phyloP scores from a whole-genome alignment of 2,113 vertebrate species.

The Macaca mulatta region DNA sequence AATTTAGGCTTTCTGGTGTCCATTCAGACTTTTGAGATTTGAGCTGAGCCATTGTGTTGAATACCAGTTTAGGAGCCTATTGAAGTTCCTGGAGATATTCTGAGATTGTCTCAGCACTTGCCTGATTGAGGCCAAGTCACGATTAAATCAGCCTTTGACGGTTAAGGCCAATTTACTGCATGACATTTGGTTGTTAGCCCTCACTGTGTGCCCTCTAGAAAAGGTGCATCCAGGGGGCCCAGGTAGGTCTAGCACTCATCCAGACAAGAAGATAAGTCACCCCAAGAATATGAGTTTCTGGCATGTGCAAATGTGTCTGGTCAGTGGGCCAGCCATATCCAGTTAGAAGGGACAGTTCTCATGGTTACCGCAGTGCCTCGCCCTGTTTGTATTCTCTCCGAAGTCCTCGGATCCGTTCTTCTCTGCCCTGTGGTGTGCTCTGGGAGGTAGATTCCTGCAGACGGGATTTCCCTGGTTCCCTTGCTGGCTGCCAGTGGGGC shows the following conservation, averaged over 20 bases:
- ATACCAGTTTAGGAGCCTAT: accelerated
- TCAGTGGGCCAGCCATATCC: neutral
- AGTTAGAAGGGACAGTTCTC: neutral
- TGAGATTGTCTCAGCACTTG: neutral
- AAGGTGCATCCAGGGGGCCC: neutral
- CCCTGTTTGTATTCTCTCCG: neutral
- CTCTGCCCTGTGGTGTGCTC: neutral
- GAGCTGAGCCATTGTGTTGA: neutral
- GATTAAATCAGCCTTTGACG: no score
- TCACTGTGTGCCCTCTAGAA: neutral
- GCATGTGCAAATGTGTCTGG: neutral
- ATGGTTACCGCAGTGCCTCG: accelerated
- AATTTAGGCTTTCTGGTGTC: neutral
- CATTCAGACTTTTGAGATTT: neutral
- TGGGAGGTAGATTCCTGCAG: neutral
- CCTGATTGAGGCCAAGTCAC: neutral
- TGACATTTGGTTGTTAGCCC: neutral
- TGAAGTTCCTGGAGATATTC: neutral
- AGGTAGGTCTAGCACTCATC: neutral
- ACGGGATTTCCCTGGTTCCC: neutral
- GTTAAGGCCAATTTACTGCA: neutral
- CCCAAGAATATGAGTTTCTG: neutral
- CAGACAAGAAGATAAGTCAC: neutral
- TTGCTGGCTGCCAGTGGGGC: neutral
- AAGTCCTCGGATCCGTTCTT: neutral